Evolutionary conservation across 2,113 vertebrate genomes (phyloP).

Genomic region (Corydoras sp.): DNA sequence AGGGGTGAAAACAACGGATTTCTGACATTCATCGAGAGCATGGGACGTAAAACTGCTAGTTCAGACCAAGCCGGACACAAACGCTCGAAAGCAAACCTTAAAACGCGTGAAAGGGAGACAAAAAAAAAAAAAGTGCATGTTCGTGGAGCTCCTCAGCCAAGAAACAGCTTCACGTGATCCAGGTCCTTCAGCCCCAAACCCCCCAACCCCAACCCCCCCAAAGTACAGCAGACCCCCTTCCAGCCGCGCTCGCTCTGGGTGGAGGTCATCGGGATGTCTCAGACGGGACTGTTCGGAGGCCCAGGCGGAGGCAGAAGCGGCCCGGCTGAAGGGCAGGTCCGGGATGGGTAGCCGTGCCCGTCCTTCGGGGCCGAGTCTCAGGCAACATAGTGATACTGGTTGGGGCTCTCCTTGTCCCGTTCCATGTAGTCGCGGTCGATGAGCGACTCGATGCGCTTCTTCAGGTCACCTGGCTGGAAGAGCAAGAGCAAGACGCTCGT

Average conservation of each 20-base stretch:
- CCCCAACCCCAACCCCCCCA: conserved; percentile 6
- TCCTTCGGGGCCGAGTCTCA: conserved; percentile 53
- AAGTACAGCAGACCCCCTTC: conserved; percentile 23
- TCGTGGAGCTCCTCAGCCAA: conserved; percentile 51
- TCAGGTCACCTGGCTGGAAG: conserved; percentile 86
- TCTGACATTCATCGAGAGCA: not conserved
- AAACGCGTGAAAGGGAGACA: not conserved
- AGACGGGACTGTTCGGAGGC: conserved; percentile 22
- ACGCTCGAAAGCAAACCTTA: conserved; percentile 29
- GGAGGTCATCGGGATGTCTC: not conserved
- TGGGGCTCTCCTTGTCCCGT: conserved; percentile 90
- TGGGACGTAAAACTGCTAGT: conserved; percentile 46
- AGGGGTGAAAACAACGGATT: not conserved
- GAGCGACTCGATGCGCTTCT: conserved; percentile 94
- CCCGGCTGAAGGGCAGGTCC: conserved; percentile 5
- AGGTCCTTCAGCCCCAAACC: conserved; percentile 17
- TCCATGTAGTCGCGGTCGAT: conserved; percentile 99
- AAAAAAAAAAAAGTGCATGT: conserved; percentile 58
- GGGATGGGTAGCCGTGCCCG: conserved; percentile 17
- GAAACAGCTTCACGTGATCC: conserved; percentile 34
- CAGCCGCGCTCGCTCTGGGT: not conserved
- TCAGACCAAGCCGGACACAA: conserved; percentile 42
- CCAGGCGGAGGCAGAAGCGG: conserved; percentile 14
- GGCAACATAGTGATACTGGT: conserved; percentile 96
- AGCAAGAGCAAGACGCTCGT: not conserved